A percentile compares a stretch with the other conserved stretches of the same genome.
phyloP scores from a whole-genome alignment of 2,113 vertebrate genomes.

The Echinops telfairi region DNA sequence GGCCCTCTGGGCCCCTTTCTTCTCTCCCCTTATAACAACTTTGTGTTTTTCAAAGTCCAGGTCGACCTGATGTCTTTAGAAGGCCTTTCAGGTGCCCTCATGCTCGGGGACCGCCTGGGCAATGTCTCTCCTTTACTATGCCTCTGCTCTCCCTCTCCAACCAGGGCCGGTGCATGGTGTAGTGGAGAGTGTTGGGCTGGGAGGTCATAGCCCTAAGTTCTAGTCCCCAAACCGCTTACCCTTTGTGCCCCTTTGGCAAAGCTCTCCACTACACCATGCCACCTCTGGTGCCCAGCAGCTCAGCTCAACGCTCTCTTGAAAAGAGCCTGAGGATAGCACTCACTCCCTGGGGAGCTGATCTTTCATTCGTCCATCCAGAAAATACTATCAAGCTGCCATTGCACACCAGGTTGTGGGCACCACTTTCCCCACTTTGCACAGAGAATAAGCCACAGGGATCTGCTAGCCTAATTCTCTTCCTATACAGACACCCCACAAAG shows the following conservation, averaged over 20 bases:
- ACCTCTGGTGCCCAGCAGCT: slow-evolving; percentile 25
- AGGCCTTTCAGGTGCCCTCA: slow-evolving; percentile 7
- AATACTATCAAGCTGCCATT: neutral
- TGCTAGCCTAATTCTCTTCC: neutral
- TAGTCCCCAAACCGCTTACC: neutral
- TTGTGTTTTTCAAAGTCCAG: slow-evolving; percentile 38
- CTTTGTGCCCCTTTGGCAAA: slow-evolving; percentile 26
- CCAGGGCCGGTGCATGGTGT: neutral
- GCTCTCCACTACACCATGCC: neutral
- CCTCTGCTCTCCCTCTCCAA: slow-evolving; percentile 17
- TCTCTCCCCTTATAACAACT: neutral
- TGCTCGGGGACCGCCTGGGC: neutral
- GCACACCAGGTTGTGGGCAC: neutral
- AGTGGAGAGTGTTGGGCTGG: neutral
- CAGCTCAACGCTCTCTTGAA: slow-evolving; percentile 46
- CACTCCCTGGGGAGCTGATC: neutral
- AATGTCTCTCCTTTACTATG: slow-evolving; percentile 32
- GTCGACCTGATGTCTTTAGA: slow-evolving; percentile 19
- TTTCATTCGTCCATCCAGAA: slow-evolving; percentile 32
- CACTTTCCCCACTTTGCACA: slow-evolving; percentile 6
- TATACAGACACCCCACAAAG: neutral
- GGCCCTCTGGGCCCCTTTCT: neutral
- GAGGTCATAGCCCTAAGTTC: slow-evolving; percentile 42
- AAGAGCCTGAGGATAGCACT: slow-evolving; percentile 35
- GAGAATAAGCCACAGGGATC: slow-evolving; percentile 16